Evolutionary conservation across 1,140 invertebrate species (phyloP), one percentile per base, ranked within the genome.

Genomic region (Heliconius melpomene): DNA sequence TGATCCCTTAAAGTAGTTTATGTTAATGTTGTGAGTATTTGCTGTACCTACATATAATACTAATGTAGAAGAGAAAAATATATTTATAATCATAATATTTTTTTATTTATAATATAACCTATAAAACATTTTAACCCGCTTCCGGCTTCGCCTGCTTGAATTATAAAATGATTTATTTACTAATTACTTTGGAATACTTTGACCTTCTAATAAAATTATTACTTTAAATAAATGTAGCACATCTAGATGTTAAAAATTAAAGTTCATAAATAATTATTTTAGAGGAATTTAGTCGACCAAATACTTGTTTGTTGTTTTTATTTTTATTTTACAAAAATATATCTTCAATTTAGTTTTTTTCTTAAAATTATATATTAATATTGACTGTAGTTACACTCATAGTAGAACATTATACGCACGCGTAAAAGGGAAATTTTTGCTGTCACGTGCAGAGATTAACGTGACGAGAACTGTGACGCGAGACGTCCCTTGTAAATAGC

Each of bases 381-480:
- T 66, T 29, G 9, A 1, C 60, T 29, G 13, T 66, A 66, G 26
- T 1, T 29, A 66, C 60, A 13, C 3, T 66, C 6, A 66, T 26
- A 66, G 60, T 26, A 29, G 23, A 23, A 66, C 13, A 23, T 26
- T 11, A 13, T 6, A 66, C 23, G 60, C 60, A 66, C n/a, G 9
- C 60, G n/a, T 29, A 26, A 26, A 66, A 9, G 1, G 1, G 60
- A 66, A 66, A 1, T 66, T 66, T 66, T 66, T 66, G 60, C 60
- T 66, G 60, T 66, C 60, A 66, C 23, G 26, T 29, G 60, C 60
- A 66, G 60, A 66, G 60, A 66, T 66, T 66, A 66, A 29, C 60
- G 60, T 66, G 60, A 66, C 57, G 23, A 66, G 57, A 66, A 60
- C 57, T 11, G 57, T 60, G 57, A 60, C 57, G 57, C 26, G 57